phyloP scores from a whole-genome alignment of 2,113 vertebrate species.

The Sturnus vulgaris region DNA sequence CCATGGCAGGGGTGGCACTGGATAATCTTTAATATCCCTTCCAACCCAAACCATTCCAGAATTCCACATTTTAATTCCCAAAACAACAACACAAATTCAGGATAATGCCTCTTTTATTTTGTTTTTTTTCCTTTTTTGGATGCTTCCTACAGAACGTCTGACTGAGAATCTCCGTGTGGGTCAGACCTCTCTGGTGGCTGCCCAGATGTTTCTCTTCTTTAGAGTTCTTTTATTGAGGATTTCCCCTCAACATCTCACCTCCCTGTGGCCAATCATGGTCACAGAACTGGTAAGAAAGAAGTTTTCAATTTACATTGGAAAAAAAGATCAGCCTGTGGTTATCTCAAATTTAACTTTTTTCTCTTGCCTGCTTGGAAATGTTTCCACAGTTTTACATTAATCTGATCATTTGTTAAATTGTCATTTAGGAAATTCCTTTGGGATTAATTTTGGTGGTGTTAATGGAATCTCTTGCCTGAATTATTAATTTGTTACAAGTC shows the following conservation, averaged over 20 bases:
- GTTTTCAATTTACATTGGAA: neutral
- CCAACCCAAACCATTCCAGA: neutral
- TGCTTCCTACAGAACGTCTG: conserved; percentile 84
- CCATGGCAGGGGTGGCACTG: neutral
- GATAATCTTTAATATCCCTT: fast-evolving
- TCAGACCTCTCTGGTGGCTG: conserved; percentile 80
- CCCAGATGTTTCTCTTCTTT: conserved; percentile 97
- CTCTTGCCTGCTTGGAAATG: neutral
- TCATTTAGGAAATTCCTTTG: neutral
- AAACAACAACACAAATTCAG: neutral
- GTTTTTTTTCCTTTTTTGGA: neutral
- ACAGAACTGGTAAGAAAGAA: conserved; percentile 85
- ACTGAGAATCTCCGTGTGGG: conserved; percentile 89
- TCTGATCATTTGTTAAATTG: neutral
- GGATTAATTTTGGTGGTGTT: neutral
- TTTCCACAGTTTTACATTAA: neutral
- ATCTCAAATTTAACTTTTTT: neutral
- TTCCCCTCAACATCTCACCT: conserved; percentile 92
- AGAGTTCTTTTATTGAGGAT: conserved; percentile 91
- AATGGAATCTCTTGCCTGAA: neutral
- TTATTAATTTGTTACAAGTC: neutral
- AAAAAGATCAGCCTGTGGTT: neutral
- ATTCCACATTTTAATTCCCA: neutral
- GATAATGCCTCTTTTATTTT: neutral
- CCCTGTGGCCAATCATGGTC: conserved; percentile 97